Evolutionary conservation across 2,113 vertebrate species (phyloP).

Genomic region (Heteronetta atricapilla): DNA sequence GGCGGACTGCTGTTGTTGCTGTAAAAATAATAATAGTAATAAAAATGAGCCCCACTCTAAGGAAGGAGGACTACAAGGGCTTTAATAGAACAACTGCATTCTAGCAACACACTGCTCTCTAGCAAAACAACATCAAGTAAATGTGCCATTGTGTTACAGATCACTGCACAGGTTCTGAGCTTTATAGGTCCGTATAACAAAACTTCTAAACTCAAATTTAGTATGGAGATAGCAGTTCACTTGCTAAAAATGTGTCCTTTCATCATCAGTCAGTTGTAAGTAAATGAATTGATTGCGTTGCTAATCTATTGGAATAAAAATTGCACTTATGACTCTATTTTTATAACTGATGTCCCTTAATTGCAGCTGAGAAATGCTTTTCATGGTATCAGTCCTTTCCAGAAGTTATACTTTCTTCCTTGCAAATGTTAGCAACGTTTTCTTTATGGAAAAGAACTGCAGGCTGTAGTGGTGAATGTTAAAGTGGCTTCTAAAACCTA

Average conservation of each 20-base stretch:
- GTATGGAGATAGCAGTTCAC: not conserved
- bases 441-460: not conserved
- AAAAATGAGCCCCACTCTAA: not conserved
- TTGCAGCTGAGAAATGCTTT: constrained; percentile 9
- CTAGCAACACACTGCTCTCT: not conserved
- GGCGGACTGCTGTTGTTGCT: constrained; percentile 1
- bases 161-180: not conserved
- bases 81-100: constrained; percentile 34
- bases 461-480: not conserved
- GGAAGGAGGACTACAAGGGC: not conserved
- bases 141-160: not conserved
- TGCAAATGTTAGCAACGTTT: not conserved
- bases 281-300: not conserved
- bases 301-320: constrained; percentile 8
- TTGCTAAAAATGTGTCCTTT: not conserved
- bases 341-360: not conserved
- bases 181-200: not conserved
- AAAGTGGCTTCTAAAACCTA: constrained; percentile 20
- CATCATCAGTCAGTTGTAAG: not conserved
- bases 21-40: constrained; percentile 14
- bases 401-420: not conserved
- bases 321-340: not conserved
- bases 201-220: not conserved
- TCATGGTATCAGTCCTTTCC: constrained; percentile 25
- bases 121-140: not conserved